Percentiles rank a stretch among this genome's conserved stretches.
phyloP scores from a whole-genome alignment of 1,140 invertebrate genomes.

The Listronotus oregonensis region DNA sequence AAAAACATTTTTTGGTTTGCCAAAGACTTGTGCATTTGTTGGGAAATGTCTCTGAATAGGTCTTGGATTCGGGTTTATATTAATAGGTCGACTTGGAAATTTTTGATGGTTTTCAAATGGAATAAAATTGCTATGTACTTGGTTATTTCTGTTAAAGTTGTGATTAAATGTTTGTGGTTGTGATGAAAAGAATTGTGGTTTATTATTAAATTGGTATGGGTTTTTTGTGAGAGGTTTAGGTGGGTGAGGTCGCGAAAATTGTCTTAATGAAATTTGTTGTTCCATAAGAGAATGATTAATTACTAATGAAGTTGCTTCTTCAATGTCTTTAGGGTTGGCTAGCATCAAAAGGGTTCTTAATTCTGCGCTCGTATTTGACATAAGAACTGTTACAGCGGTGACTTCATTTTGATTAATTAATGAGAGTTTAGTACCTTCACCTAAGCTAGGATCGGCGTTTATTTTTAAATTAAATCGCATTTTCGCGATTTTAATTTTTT shows the following conservation, averaged over 20 bases:
- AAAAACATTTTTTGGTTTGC: neutral
- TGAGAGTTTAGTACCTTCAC: neutral
- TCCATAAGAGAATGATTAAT: too few species aligned
- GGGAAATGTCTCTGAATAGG: neutral
- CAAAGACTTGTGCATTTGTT: neutral
- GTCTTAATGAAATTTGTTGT: too few species aligned
- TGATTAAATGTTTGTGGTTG: neutral
- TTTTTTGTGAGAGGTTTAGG: neutral
- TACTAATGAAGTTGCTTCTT: too few species aligned
- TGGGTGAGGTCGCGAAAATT: too few species aligned
- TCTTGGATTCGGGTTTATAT: neutral
- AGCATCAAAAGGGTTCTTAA: too few species aligned
- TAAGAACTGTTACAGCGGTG: too few species aligned
- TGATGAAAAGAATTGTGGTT: neutral
- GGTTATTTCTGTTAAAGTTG: slow-evolving; percentile 7
- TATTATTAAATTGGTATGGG: neutral
- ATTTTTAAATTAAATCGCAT: neutral
- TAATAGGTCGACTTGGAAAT: neutral
- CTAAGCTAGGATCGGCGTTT: neutral
- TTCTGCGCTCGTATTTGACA: too few species aligned
- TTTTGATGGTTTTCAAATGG: too few species aligned
- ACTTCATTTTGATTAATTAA: neutral
- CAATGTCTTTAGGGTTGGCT: too few species aligned
- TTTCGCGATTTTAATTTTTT: neutral
- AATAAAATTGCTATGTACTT: too few species aligned